Evolutionary conservation across 2,113 vertebrate species (phyloP).

Genomic region (Apteryx owenii): DNA sequence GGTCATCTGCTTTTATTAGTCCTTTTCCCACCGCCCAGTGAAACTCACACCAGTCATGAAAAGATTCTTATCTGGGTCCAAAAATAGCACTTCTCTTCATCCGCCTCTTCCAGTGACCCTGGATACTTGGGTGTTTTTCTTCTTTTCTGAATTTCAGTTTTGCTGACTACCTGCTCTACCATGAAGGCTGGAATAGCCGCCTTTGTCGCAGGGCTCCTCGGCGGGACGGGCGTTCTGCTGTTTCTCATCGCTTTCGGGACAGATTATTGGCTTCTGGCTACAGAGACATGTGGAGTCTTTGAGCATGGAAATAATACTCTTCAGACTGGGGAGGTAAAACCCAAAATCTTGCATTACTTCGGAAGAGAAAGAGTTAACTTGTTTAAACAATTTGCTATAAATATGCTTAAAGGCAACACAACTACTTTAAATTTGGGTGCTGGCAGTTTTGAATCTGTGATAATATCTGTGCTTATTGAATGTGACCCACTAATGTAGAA

Average conservation of each 20-base stretch:
- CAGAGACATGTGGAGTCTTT: conserved; percentile 77
- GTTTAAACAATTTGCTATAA: not conserved
- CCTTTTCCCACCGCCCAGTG: conserved; percentile 59
- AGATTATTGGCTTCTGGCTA: conserved; percentile 89
- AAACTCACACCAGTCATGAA: conserved; percentile 78
- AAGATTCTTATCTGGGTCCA: conserved; percentile 60
- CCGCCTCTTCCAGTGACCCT: not conserved
- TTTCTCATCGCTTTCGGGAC: conserved; percentile 86
- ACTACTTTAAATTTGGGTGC: not conserved
- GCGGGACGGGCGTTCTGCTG: conserved; percentile 79
- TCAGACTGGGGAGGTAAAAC: conserved; percentile 34
- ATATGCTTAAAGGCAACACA: not conserved
- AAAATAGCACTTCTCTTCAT: conserved; percentile 80
- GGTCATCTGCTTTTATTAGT: conserved; percentile 78
- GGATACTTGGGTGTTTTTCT: not conserved
- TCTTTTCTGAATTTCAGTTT: not conserved
- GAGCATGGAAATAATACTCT: conserved; percentile 14
- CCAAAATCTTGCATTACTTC: not conserved
- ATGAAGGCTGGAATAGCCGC: conserved; percentile 85
- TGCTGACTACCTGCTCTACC: conserved; percentile 6
- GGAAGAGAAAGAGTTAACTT: not conserved
- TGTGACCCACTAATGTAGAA: not conserved
- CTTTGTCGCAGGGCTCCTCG: conserved; percentile 81
- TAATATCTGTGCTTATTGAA: not conserved
- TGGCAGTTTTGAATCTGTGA: not conserved